Base-by-base conservation (phyloP, 30 jellyfish, hydroid and myxozoan species). In the Turritopsis rubra region DNA sequence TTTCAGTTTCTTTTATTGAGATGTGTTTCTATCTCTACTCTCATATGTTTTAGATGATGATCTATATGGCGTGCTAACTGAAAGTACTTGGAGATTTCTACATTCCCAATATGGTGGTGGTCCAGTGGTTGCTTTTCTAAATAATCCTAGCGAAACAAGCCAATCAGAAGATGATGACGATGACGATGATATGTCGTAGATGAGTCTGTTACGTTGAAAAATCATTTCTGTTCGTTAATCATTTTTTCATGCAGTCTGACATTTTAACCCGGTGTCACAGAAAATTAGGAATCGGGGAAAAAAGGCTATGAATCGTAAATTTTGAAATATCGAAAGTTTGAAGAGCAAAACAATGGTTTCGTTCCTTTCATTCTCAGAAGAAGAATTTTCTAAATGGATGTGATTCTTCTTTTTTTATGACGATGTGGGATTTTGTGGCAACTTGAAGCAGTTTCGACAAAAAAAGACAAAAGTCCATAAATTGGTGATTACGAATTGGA, bases 51-150 rank as follows among this genome's bases (percentile, higher is more conserved):
- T 18, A 71, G 70, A 65, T 87, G 98, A 86, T 68, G 86, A 91
- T 18, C 79, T 84, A 29, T 89, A 87, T 72, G 96, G 96, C 19
- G 30, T 83, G 9, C 75, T 92, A 28, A 87, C 98, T 8, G 75
- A 66, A 26, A 93, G 85, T 54, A 84, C 88, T 22, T 92, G 98
- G 98, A 27, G 54, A 71, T 92, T 87, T 80, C 75, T 92, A 19
- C 86, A 73, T 52, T 28, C 84, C 30, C 73, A 18, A 75, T 92
- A 92, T 52, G 96, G 96, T 28, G 98, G 98, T 0, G 98, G 98
- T 4, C 98, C 98, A 0, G 96, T 79, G 52, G 74, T 80, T 52
- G 21, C 29, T 13, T 26, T 23, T 9, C 60, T n/a, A 25, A 30
- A 80, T 52, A 54, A 1, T 19, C 20, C 9, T 13, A 22, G 26